A percentile compares a stretch with the other conserved stretches of the same genome.
phyloP scores from a whole-genome alignment of 2,888 invertebrate species.

The Tipula lateralis region DNA sequence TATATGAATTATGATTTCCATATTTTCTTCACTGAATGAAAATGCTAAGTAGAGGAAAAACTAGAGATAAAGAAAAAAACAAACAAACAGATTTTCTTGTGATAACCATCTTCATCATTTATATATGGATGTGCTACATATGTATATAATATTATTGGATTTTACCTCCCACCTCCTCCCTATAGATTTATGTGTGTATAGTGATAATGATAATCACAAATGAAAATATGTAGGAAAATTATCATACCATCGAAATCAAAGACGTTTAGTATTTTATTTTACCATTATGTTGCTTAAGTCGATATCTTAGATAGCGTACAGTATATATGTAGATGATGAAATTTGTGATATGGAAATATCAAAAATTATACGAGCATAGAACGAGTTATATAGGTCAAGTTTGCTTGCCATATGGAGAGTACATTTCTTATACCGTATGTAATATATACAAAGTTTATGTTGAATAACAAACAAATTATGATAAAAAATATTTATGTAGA shows the following conservation, averaged over 20 bases:
- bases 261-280: neutral
- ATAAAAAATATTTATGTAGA: neutral
- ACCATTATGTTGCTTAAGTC: neutral
- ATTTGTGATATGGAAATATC: neutral
- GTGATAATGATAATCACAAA: constrained; percentile 1
- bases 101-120: neutral
- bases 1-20: neutral
- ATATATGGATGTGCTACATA: neutral
- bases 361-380: neutral
- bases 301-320: neutral
- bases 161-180: neutral
- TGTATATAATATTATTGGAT: neutral
- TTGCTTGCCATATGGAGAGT: neutral
- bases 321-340: neutral
- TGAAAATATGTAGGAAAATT: neutral
- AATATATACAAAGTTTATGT: neutral
- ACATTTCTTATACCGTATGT: neutral
- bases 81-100: neutral
- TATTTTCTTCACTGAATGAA: neutral
- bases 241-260: neutral
- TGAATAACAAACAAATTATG: neutral
- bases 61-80: too few relatives aligned
- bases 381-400: neutral
- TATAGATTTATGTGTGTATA: neutral
- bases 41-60: neutral